Evolutionary conservation across 2,797 vertebrate genomes (phyloP).

Genomic region (Nyctalus aviator): DNA sequence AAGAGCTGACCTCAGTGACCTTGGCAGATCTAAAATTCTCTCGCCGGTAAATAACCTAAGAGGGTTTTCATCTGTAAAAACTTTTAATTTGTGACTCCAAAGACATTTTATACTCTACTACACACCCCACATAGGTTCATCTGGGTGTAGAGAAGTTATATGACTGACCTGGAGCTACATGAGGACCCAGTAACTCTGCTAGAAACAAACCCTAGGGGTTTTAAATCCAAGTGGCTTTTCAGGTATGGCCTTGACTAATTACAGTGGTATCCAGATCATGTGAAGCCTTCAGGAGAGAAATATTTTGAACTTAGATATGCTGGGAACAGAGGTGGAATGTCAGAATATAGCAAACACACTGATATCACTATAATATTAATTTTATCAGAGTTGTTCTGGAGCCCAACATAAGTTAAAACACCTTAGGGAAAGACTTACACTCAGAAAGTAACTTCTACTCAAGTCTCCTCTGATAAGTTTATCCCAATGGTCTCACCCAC

Average conservation of each 20-base stretch:
- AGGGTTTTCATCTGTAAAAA: not conserved
- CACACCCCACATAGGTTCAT: not conserved
- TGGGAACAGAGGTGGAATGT: not conserved
- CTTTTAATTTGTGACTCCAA: slow-evolving; percentile 27
- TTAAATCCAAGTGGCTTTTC: slow-evolving; percentile 31
- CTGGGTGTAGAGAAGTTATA: not conserved
- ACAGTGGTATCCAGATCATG: not conserved
- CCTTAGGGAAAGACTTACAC: not conserved
- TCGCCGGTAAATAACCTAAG: not conserved
- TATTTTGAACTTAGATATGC: not conserved
- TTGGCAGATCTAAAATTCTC: not conserved
- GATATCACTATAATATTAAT: slow-evolving; percentile 18
- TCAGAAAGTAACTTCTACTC: not conserved
- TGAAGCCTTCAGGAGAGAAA: not conserved
- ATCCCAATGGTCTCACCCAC: slow-evolving; percentile 26
- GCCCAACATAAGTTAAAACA: not conserved
- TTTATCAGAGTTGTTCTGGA: not conserved
- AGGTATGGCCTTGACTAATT: slow-evolving; percentile 1
- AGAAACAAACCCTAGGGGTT: not conserved
- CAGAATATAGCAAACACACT: not conserved
- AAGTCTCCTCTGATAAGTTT: slow-evolving; percentile 9
- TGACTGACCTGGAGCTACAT: not conserved
- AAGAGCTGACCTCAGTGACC: not conserved
- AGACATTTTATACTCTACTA: not conserved
- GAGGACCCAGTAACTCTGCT: not conserved